Conservation (phyloP, 2,113 vertebrate genomes). For the Hystrix cristata region DNA sequence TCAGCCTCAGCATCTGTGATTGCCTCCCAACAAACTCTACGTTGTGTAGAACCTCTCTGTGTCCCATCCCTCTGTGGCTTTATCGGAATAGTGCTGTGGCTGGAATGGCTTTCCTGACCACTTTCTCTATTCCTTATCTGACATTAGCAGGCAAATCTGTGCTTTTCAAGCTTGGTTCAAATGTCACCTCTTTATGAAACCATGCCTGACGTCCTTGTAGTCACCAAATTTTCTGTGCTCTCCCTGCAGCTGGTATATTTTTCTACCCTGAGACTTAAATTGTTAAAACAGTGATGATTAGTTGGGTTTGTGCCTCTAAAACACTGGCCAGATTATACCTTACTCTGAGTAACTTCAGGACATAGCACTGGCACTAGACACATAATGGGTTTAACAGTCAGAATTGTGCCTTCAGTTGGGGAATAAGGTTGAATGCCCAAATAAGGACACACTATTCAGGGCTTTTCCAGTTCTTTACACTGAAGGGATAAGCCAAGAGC, state of each 20-base stretch:
- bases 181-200: conserved; percentile 50
- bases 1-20: neutral
- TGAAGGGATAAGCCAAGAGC: neutral
- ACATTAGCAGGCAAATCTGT: neutral
- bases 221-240: conserved; percentile 23
- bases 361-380: neutral
- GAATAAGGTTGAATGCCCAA: neutral
- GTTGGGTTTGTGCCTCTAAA: neutral
- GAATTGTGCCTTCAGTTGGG: neutral
- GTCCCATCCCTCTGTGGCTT: neutral
- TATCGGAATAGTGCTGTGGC: neutral
- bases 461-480: neutral
- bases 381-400: neutral
- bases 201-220: neutral
- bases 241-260: neutral
- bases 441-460: neutral
- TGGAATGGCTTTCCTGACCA: neutral
- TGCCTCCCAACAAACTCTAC: neutral
- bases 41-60: neutral
- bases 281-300: neutral
- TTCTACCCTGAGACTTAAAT: conserved; percentile 10
- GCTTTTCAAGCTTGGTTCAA: conserved; percentile 45
- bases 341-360: neutral
- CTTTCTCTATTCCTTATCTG: neutral
- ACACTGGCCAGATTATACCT: neutral